Conservation (phyloP, 2,797 vertebrate species). For the Loriculus beryllinus region DNA sequence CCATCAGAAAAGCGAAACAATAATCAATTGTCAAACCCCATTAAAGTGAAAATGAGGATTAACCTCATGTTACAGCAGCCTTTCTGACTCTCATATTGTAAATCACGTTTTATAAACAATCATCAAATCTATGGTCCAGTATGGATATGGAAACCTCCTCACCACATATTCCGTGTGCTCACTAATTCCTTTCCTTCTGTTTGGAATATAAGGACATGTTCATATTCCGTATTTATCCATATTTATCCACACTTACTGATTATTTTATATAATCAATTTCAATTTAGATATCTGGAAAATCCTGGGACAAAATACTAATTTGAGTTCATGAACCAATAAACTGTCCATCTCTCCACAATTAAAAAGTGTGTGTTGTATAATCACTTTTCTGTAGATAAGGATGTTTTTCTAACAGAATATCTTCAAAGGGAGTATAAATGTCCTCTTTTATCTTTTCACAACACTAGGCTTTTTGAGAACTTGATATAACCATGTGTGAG, state of each 20-base stretch:
- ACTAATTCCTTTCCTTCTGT: slow-evolving; percentile 28
- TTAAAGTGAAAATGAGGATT: background rate
- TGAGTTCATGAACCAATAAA: background rate
- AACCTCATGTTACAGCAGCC: background rate
- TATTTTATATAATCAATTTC: background rate
- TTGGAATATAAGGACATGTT: background rate
- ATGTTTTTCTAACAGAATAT: background rate
- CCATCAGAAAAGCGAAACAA: background rate
- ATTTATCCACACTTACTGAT: background rate
- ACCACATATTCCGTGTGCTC: background rate
- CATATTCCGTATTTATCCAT: background rate
- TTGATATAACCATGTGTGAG: background rate
- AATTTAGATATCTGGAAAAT: slow-evolving; percentile 1
- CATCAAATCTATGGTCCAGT: background rate
- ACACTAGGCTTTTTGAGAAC: background rate
- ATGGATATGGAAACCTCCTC: background rate
- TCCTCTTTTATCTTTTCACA: background rate
- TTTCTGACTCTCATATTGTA: background rate
- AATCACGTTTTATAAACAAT: background rate
- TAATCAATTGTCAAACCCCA: background rate
- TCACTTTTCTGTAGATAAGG: background rate
- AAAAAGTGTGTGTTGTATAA: background rate
- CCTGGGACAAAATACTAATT: background rate
- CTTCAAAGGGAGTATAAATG: background rate
- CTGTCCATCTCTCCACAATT: background rate